Evolutionary conservation across 2,888 invertebrate genomes (phyloP), one percentile per base, ranked within the genome.

Genomic region (Chaitophorus viminalis): DNA sequence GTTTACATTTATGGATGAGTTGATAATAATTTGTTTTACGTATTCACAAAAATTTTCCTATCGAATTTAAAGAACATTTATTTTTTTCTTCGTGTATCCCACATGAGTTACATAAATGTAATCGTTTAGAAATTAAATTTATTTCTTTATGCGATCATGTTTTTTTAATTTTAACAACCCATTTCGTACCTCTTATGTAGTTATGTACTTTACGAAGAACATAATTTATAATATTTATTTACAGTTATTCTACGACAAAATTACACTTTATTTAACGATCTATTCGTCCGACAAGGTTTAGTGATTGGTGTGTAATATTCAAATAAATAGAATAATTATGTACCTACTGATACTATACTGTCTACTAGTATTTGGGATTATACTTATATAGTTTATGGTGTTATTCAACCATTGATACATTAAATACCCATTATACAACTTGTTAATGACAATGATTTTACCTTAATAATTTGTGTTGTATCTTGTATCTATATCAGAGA

Each of bases 121-220:
- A 46, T 46, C 5, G 1, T 9, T 9, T 46, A 46, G 52, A 21
- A 52, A 77, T 21, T 6, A 52, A 2, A 52, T 77, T 77, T 29
- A 52, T 77, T 29, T 31, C 14, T 77, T 31, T 31, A 9, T 72
- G 29, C 72, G n/a, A 36, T 31, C 29, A 14, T 39, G 39, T 68
- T n/a, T 36, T 36, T 65, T 75, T 75, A 60, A 83, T 74, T 52
- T 83, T 29, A 39, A 60, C 75, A 75, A 83, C 83, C 83, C 83
- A 75, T 83, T 83, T 21, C 17, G 75, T 65, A 75, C 83, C 83
- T 83, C 83, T 83, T 60, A 11, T 21, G 21, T 5, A 6, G 4
- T 54, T 21, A 21, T 46, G 46, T 46, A 9, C 9, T 8, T 46
- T 46, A 9, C 11, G 46, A 21, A 54, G 54, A 54, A 54, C 54